phyloP scores from a whole-genome alignment of 2,888 invertebrate species.

The Rhingia rostrata region DNA sequence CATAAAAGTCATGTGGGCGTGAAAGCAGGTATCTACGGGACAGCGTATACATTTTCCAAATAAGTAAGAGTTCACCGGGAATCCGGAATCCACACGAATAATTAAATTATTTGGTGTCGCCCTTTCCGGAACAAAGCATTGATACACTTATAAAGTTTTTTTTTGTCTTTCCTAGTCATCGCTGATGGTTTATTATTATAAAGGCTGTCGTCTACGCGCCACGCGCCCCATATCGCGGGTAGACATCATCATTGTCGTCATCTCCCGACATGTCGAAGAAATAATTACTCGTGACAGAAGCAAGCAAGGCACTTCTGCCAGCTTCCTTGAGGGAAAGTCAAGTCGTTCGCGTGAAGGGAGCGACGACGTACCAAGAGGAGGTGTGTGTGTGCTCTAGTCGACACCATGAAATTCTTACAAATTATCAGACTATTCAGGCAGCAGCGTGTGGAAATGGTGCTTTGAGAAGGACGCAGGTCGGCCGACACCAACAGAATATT shows the following conservation, averaged over 20 bases:
- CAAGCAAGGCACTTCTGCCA: conserved; percentile 61
- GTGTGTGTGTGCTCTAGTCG: conserved; percentile 15
- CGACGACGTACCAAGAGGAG: background rate
- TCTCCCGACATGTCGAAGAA: conserved; percentile 68
- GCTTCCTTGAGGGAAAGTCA: conserved; percentile 25
- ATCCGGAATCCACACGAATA: conserved; percentile 30
- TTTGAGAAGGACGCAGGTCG: conserved; percentile 48
- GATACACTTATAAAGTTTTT: conserved; percentile 1
- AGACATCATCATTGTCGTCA: conserved; percentile 73
- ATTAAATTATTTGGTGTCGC: conserved; percentile 57
- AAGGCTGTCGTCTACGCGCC: conserved; percentile 60
- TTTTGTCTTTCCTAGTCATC: conserved; percentile 36
- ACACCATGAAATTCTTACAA: conserved; percentile 71
- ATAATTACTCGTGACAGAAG: conserved; percentile 74
- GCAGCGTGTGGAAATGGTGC: conserved; percentile 41
- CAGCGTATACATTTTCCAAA: conserved; percentile 37
- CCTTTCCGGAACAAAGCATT: conserved; percentile 39
- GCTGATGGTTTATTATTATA: conserved; percentile 59
- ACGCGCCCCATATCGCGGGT: conserved; percentile 63
- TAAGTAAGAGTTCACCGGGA: conserved; percentile 39
- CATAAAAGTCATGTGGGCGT: conserved; percentile 57
- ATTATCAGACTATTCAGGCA: conserved; percentile 65
- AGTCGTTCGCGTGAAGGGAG: background rate
- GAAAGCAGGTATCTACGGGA: conserved; percentile 46
- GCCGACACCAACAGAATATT: conserved; percentile 3